Evolutionary conservation across 2,113 vertebrate species (phyloP), one percentile per base, ranked within the genome.

Genomic region (Bubo scandiacus): DNA sequence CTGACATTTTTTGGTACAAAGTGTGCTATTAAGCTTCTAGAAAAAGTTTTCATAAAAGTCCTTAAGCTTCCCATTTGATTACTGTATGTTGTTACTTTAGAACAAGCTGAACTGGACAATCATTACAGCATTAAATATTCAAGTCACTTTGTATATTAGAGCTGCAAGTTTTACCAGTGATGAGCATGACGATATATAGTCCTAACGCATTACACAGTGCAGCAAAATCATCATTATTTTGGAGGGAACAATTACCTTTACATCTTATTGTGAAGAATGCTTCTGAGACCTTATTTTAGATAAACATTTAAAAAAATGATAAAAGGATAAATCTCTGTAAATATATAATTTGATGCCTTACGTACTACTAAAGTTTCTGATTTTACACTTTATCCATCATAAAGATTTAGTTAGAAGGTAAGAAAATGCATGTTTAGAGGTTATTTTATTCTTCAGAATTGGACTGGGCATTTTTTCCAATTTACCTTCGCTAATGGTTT

Each of bases 1-100:
- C 98, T 97, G 95, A 98, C 97, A 38, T 97, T 97, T 97, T 98
- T 98, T 98, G 98, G 98, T 98, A 98, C 87, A 97, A 98, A 97
- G 94, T 97, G 96, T 98, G 95, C 94, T 97, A 97, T 72, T 86
- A 96, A 96, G 88, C 83, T 92, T 88, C 55, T 62, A 51, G 61
- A 86, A 96, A 81, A 94, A 82, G 87, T 61, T 59, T 88, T 96
- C 84, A 82, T 79, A 96, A 72, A 97, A 97, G 94, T 88, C 93
- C 83, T 97, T 94, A 96, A 92, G 74, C 88, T 94, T 94, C 96
- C 73, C 51, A 94, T 97, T 89, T 96, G 93, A 93, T 95, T 89
- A 71, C 95, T 86, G 29, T 71, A 70, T 27, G 43, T 32, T 83
- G 43, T 90, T 95, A 91, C 90, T 88, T 91, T 55, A 96, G 90